These are phyloP conservation scores for Leucoptera coffeella DNA, from an alignment of 2,888 invertebrate genomes.

Conservation along the genomic window DNA sequence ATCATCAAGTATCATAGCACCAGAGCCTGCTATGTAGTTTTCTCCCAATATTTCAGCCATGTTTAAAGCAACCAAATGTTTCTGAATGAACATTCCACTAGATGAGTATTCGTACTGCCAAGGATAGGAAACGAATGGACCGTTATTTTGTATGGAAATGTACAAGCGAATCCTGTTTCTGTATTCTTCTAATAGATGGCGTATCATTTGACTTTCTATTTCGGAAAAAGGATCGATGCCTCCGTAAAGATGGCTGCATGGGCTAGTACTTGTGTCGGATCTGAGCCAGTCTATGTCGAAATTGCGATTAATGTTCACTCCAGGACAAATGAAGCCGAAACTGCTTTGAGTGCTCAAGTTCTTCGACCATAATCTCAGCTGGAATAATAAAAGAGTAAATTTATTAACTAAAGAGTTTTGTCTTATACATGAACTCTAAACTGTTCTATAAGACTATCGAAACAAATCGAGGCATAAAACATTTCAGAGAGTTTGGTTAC, in stretches of 20 bases:
- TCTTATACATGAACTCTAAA: neutral
- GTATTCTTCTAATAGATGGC: conserved; percentile 45
- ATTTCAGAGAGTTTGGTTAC: too few species aligned
- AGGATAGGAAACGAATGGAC: conserved; percentile 60
- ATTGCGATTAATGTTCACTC: conserved; percentile 72
- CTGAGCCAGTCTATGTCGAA: conserved; percentile 65
- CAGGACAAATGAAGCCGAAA: conserved; percentile 45
- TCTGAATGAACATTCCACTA: conserved; percentile 24
- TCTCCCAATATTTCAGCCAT: conserved; percentile 17
- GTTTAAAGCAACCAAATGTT: conserved; percentile 19
- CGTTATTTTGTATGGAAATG: conserved; percentile 70
- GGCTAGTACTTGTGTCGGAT: conserved; percentile 50
- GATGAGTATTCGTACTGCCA: conserved; percentile 57
- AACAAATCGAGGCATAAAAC: too few species aligned
- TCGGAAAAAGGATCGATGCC: conserved; percentile 61
- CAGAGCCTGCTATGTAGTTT: conserved; percentile 15
- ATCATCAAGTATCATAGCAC: conserved; percentile 18
- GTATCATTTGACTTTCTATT: conserved; percentile 54
- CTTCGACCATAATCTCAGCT: conserved; percentile 65
- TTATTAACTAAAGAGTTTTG: neutral
- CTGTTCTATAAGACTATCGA: too few species aligned
- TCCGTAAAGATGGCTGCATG: conserved; percentile 58
- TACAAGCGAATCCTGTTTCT: conserved; percentile 52
- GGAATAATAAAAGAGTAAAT: conserved; percentile 8
- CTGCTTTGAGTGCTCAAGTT: conserved; percentile 42